Evolutionary conservation across 2,888 invertebrate species (phyloP).

Genomic region (Stegophylla sp.): DNA sequence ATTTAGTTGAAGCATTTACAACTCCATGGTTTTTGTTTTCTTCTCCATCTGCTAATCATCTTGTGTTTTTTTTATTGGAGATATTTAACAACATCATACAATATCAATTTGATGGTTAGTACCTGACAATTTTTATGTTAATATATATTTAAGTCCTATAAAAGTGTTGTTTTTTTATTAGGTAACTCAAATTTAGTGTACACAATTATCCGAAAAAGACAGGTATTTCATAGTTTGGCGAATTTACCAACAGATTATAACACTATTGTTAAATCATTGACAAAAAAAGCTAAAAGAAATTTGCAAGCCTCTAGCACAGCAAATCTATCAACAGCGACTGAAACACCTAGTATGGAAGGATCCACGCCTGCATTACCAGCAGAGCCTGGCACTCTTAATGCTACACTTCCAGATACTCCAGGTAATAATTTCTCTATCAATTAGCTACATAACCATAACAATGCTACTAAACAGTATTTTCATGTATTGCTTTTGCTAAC

Average conservation of each 20-base stretch:
- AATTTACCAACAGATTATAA: constrained; percentile 93
- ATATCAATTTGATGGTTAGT: constrained; percentile 93
- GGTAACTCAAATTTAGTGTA: constrained; percentile 98
- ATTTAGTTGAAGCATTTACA: constrained; percentile 96
- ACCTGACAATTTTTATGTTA: neutral
- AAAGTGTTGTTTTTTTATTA: constrained; percentile 63
- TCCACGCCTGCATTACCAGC: constrained; percentile 84
- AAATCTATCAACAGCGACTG: constrained; percentile 63
- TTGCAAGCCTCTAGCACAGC: constrained; percentile 15
- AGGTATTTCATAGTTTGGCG: constrained; percentile 96
- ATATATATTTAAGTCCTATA: constrained; percentile 7
- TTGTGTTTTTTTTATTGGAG: constrained; percentile 97
- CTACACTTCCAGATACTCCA: constrained; percentile 89
- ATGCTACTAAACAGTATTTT: constrained; percentile 1
- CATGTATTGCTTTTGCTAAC: constrained; percentile 45
- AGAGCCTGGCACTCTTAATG: constrained; percentile 89
- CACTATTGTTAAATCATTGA: constrained; percentile 82
- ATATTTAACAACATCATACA: constrained; percentile 99
- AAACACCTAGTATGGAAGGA: constrained; percentile 78
- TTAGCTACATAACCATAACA: constrained; percentile 7
- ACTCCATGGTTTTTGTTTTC: constrained; percentile 99
- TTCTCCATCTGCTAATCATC: constrained; percentile 93
- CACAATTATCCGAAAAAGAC: constrained; percentile 97
- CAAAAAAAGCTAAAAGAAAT: constrained; percentile 62
- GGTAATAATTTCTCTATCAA: constrained; percentile 65